phyloP scores from a whole-genome alignment of 2,113 vertebrate genomes.

The Tretioscincus oriximinensis region DNA sequence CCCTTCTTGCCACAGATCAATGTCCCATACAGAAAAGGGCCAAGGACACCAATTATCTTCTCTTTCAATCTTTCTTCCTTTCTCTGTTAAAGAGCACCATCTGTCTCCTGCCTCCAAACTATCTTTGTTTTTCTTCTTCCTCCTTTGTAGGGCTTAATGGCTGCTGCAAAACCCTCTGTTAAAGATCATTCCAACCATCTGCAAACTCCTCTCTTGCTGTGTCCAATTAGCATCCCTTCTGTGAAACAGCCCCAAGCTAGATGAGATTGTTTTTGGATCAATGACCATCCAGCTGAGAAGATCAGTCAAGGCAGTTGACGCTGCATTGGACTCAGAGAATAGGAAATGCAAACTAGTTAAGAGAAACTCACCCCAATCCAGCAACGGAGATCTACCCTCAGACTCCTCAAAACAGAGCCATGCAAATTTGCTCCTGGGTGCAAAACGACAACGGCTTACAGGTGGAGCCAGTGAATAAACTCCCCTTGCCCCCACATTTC shows the following conservation, averaged over 20 bases:
- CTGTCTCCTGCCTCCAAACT: background rate
- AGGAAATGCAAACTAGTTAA: background rate
- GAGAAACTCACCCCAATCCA: background rate
- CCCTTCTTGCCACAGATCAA: too few relatives aligned
- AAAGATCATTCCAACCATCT: background rate
- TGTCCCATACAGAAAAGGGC: too few relatives aligned
- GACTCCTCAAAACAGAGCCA: background rate
- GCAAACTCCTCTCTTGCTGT: constrained; percentile 10
- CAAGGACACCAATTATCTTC: too few relatives aligned
- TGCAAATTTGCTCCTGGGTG: background rate
- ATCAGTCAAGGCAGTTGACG: constrained; percentile 22
- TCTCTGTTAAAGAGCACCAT: background rate
- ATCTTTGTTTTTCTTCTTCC: background rate
- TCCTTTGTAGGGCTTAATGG: background rate
- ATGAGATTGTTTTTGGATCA: constrained; percentile 43
- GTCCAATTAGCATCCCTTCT: constrained; percentile 47
- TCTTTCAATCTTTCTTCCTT: background rate
- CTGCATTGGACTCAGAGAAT: background rate
- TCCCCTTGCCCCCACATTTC: too few relatives aligned
- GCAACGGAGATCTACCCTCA: background rate
- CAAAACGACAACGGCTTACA: too few relatives aligned
- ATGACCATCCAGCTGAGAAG: constrained; percentile 44
- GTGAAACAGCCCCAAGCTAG: constrained; percentile 40
- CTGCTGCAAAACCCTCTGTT: background rate
- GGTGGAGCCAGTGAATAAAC: background rate